phyloP scores from a whole-genome alignment of 2,888 invertebrate species.

The Heteromyza rotundicornis region DNA sequence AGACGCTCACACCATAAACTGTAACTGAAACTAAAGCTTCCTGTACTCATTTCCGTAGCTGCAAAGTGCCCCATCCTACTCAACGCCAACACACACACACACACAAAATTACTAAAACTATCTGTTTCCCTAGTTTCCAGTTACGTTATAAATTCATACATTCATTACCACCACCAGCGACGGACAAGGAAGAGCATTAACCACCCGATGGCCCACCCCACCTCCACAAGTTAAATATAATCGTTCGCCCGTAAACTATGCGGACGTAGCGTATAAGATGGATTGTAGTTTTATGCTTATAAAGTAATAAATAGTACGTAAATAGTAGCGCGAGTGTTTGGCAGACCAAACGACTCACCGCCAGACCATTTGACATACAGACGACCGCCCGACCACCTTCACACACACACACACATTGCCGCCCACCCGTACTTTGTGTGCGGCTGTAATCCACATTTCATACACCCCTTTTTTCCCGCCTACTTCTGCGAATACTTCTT shows the following conservation, averaged over 20 bases:
- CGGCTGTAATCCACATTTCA: background rate
- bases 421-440: background rate
- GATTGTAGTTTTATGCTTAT: slow-evolving; percentile 47
- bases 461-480: background rate
- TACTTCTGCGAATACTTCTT: background rate
- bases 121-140: slow-evolving; percentile 51
- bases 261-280: slow-evolving; percentile 30
- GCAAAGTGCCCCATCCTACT: slow-evolving; percentile 5
- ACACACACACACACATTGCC: background rate
- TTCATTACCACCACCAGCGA: slow-evolving; percentile 47
- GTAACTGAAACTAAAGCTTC: slow-evolving; percentile 55
- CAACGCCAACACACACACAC: background rate
- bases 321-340: slow-evolving; percentile 35
- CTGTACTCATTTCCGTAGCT: slow-evolving; percentile 50
- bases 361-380: background rate
- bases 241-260: slow-evolving; percentile 49
- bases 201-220: background rate
- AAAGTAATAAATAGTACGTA: slow-evolving; percentile 56
- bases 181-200: background rate
- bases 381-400: background rate
- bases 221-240: slow-evolving; percentile 48
- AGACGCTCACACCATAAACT: slow-evolving; percentile 6
- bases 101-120: slow-evolving; percentile 48
- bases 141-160: slow-evolving; percentile 57
- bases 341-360: background rate